A percentile compares a stretch with the other conserved stretches of the same genome.
Evolutionary conservation across 2,113 vertebrate species (phyloP).

Genomic region (Chionis minor): DNA sequence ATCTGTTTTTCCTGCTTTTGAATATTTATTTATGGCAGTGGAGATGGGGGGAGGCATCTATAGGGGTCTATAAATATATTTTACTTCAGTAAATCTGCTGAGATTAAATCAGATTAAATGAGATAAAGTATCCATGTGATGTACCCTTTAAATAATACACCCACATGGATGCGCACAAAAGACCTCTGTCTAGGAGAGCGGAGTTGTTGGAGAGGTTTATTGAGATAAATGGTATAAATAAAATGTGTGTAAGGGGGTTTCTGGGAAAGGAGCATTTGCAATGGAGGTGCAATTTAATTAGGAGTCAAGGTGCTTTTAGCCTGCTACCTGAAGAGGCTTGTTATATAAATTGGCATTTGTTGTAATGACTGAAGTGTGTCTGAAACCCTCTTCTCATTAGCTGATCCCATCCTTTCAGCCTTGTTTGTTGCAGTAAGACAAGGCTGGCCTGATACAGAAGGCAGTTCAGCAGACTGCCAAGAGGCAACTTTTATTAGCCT

Average conservation of each 20-base stretch:
- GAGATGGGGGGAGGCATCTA: neutral
- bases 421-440: slow-evolving; percentile 7
- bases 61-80: slow-evolving; percentile 65
- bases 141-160: slow-evolving; percentile 65
- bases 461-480: slow-evolving; percentile 8
- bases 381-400: slow-evolving; percentile 43
- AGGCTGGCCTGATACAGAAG: neutral
- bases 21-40: neutral
- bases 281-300: slow-evolving; percentile 56
- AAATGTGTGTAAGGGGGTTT: slow-evolving; percentile 27
- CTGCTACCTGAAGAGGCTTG: slow-evolving; percentile 55
- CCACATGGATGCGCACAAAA: slow-evolving; percentile 39
- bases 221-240: slow-evolving; percentile 48
- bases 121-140: slow-evolving; percentile 64
- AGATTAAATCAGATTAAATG: slow-evolving; percentile 70
- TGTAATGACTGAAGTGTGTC: slow-evolving; percentile 57
- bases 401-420: slow-evolving; percentile 35
- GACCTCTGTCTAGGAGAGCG: slow-evolving; percentile 24
- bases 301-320: slow-evolving; percentile 59
- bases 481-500: neutral
- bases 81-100: slow-evolving; percentile 61
- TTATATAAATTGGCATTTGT: slow-evolving; percentile 64
- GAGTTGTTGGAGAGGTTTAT: slow-evolving; percentile 26
- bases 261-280: slow-evolving; percentile 41
- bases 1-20: neutral